Conservation (phyloP, 2,888 invertebrate species). For the Altica lythri region DNA sequence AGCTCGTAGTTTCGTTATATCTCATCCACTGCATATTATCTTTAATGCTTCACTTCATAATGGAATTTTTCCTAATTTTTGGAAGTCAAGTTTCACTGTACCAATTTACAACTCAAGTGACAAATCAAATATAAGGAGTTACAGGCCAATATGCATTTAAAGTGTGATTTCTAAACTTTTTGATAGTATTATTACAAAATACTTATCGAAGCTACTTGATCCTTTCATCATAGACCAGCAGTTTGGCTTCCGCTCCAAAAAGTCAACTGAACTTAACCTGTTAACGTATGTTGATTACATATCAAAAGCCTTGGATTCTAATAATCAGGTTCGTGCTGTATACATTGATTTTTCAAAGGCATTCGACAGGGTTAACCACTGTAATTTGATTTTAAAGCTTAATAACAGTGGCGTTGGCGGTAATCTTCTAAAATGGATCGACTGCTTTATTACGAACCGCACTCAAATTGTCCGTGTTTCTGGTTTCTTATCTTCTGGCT, state of each 20-base stretch:
- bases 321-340: no score
- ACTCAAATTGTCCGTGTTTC: no score
- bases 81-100: background rate
- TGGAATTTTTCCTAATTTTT: background rate
- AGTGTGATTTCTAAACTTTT: background rate
- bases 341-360: background rate
- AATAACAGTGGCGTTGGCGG: background rate
- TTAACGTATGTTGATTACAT: no score
- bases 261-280: no score
- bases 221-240: background rate
- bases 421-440: background rate
- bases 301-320: no score
- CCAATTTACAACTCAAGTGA: background rate
- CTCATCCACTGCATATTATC: background rate
- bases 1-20: background rate
- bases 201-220: background rate
- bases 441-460: background rate
- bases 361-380: background rate
- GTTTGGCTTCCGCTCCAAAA: no score
- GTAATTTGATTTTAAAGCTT: no score
- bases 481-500: background rate
- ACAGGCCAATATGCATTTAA: no score
- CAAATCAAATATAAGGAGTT: no score
- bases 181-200: background rate
- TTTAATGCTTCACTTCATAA: background rate